Conservation (phyloP, 2,888 invertebrate genomes). For the Nemurella pictetii region DNA sequence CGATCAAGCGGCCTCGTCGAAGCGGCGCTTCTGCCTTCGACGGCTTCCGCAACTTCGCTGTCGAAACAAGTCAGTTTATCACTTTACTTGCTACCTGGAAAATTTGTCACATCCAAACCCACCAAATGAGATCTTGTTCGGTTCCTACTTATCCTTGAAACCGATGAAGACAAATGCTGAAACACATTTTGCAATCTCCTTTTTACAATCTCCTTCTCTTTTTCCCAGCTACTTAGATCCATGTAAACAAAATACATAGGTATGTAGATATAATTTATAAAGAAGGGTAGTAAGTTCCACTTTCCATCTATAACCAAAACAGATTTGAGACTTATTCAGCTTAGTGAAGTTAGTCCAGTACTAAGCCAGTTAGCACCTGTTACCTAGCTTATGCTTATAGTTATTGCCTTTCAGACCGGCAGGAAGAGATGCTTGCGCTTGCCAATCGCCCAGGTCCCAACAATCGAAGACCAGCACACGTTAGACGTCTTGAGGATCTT, state of each 20-base stretch:
- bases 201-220: not conserved
- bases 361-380: too few relatives aligned
- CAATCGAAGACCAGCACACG: constrained; percentile 47
- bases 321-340: too few relatives aligned
- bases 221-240: too few relatives aligned
- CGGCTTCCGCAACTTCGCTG: not conserved
- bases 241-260: too few relatives aligned
- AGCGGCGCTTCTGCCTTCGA: not conserved
- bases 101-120: too few relatives aligned
- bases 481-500: constrained; percentile 64
- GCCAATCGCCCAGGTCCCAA: not conserved
- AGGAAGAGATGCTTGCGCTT: not conserved
- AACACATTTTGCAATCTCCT: too few relatives aligned
- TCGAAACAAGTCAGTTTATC: constrained; percentile 6
- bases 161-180: not conserved
- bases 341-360: not conserved
- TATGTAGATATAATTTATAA: too few relatives aligned
- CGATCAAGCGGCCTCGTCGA: not conserved
- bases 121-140: not conserved
- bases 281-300: too few relatives aligned
- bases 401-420: not conserved
- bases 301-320: too few relatives aligned
- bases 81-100: too few relatives aligned
- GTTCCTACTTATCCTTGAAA: not conserved
- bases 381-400: too few relatives aligned